Evolutionary conservation across 2,888 invertebrate species (phyloP).

Genomic region (Agrochola litura): DNA sequence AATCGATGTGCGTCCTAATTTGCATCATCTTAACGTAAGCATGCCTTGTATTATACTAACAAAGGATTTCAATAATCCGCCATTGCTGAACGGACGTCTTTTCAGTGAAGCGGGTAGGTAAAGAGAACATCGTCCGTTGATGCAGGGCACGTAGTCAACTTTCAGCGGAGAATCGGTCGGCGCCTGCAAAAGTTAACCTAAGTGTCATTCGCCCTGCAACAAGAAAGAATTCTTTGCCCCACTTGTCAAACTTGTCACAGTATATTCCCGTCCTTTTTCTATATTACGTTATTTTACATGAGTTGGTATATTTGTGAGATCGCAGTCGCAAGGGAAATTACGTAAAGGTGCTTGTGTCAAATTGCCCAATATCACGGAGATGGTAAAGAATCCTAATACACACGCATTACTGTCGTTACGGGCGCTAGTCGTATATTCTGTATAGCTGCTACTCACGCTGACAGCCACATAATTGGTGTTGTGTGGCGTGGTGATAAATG

Average conservation of each 20-base stretch:
- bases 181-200: constrained; percentile 69
- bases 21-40: constrained; percentile 69
- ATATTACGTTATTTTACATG: constrained; percentile 42
- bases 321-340: constrained; percentile 67
- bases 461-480: constrained; percentile 34
- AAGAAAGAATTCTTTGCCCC: constrained; percentile 57
- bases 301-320: constrained; percentile 40
- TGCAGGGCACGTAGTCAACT: constrained; percentile 77
- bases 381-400: constrained; percentile 54
- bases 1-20: constrained; percentile 66
- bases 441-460: neutral
- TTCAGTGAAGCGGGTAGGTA: constrained; percentile 40
- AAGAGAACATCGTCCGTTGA: constrained; percentile 50
- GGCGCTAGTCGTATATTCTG: neutral
- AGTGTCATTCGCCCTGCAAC: constrained; percentile 64
- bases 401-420: constrained; percentile 30
- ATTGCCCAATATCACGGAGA: constrained; percentile 58
- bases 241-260: constrained; percentile 62
- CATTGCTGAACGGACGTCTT: constrained; percentile 54
- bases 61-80: constrained; percentile 73
- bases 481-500: constrained; percentile 49
- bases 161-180: constrained; percentile 64
- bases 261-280: constrained; percentile 43
- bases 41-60: constrained; percentile 69
- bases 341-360: constrained; percentile 61